Base-by-base conservation (phyloP, 2,888 invertebrate species). In the Drosophila fulvimacula region DNA sequence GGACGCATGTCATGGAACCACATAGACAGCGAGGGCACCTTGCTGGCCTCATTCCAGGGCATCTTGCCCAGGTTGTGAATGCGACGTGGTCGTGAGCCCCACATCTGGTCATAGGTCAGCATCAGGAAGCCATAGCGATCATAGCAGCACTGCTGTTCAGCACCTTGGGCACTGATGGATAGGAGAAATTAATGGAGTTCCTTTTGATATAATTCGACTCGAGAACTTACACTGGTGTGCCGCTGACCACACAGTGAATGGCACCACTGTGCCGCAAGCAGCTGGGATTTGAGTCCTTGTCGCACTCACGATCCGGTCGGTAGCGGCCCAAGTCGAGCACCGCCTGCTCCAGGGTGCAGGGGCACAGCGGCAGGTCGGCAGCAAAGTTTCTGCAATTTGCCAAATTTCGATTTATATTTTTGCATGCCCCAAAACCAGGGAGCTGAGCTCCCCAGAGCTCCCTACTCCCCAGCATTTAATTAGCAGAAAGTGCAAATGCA, bases 111-210 rank as follows among this genome's bases (percentile, higher is more conserved):
- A 81, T 97, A 97, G 0, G 98, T 97, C 92, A 98, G 93, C 96
- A 98, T 97, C 24, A 99, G 94, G 92, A 95, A 97, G 3, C 96
- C 96, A 82, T 97, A 96, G 90, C 96, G 96, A 92, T 98, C 98
- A 91, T 99, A 99, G 91, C 99, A 99, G 88, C 99, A 99, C 90
- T 99, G 98, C 90, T 99, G 99, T 59, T 98, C 99, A 1, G 97
- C 96, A 32, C 98, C 98, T 92, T 97, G 97, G 65, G 95, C 92
- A 70, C 97, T 97, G 85, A 1, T 7, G 15, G n/a, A n/a, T n/a
- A n/a, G n/a, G n/a, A n/a, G n/a, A n/a, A n/a, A n/a, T n/a, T n/a
- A n/a, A n/a, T n/a, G n/a, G n/a, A n/a, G n/a, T n/a, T n/a, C n/a
- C n/a, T n/a, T n/a, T n/a, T n/a, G n/a, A n/a, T n/a, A n/a, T n/a